Evolutionary conservation across 2,797 vertebrate genomes (phyloP).

Genomic region (Vipera ursinii): DNA sequence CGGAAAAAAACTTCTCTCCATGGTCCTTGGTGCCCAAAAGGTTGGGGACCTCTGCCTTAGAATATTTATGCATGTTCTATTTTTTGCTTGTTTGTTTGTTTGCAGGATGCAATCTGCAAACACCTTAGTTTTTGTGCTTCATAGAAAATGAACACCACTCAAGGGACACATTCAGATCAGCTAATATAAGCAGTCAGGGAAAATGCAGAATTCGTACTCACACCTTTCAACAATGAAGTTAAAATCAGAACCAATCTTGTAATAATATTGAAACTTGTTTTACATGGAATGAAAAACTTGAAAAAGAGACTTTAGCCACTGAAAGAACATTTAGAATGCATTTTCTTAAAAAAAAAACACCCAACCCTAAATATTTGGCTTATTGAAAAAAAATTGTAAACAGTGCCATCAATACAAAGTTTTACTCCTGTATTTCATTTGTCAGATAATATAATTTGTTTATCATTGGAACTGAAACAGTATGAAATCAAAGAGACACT

Average conservation of each 20-base stretch:
- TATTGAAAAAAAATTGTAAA: background rate
- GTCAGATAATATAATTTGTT: background rate
- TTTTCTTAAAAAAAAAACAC: background rate
- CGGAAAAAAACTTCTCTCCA: no score
- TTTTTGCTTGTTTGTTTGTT: background rate
- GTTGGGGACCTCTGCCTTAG: no score
- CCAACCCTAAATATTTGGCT: background rate
- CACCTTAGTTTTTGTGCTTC: background rate
- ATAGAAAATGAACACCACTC: background rate
- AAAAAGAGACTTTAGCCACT: background rate
- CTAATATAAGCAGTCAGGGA: background rate
- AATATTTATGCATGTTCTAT: background rate
- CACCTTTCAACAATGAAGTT: background rate
- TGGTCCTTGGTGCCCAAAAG: no score
- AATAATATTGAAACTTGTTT: background rate
- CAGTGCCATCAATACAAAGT: background rate
- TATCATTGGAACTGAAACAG: slow-evolving; percentile 21
- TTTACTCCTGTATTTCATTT: background rate
- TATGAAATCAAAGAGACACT: slow-evolving; percentile 17
- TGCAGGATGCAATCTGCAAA: background rate
- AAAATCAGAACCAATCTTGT: background rate
- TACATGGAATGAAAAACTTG: background rate
- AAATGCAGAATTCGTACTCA: background rate
- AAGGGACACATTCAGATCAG: background rate
- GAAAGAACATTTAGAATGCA: background rate